These are phyloP conservation scores for Trachymyrmex cornetzi DNA, from an alignment of 1,140 invertebrate species.

Conservation along the genomic window DNA sequence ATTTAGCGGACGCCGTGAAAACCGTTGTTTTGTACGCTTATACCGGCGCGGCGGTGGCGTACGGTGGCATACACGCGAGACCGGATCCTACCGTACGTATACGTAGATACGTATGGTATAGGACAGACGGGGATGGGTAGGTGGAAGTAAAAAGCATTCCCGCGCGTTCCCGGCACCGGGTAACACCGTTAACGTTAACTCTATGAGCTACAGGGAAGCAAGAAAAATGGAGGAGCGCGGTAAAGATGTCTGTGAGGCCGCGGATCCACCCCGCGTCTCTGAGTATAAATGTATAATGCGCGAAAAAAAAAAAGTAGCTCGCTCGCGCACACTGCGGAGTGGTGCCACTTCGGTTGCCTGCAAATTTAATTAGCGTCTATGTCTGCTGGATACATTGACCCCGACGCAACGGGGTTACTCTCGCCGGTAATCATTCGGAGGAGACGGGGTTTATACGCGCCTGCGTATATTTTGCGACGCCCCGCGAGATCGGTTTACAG, in stretches of 20 bases:
- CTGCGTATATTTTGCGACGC: not conserved
- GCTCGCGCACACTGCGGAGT: not conserved
- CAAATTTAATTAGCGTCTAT: conserved; percentile 58
- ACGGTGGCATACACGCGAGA: conserved; percentile 67
- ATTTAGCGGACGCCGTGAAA: conserved; percentile 79
- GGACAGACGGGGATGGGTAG: not conserved
- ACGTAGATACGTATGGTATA: conserved; percentile 43
- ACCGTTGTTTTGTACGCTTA: conserved; percentile 78
- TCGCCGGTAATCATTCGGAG: conserved; percentile 21
- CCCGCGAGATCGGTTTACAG: conserved; percentile 23
- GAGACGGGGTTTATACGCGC: not conserved
- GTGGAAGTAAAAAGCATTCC: conserved; percentile 71
- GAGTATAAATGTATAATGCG: conserved; percentile 56
- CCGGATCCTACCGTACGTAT: conserved; percentile 58
- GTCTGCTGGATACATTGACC: conserved; percentile 3
- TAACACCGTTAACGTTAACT: conserved; percentile 76
- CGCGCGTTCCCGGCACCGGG: conserved; percentile 32
- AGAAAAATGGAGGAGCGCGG: conserved; percentile 53
- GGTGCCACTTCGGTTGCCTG: conserved; percentile 37
- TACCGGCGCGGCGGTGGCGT: conserved; percentile 13
- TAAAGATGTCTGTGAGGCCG: conserved; percentile 43
- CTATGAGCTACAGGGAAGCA: conserved; percentile 37
- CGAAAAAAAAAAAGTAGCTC: conserved; percentile 8
- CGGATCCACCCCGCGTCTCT: not conserved
- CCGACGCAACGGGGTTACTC: conserved; percentile 24